phyloP scores from a whole-genome alignment of 2,888 invertebrate genomes.

The Dicyrtoma fusca region DNA sequence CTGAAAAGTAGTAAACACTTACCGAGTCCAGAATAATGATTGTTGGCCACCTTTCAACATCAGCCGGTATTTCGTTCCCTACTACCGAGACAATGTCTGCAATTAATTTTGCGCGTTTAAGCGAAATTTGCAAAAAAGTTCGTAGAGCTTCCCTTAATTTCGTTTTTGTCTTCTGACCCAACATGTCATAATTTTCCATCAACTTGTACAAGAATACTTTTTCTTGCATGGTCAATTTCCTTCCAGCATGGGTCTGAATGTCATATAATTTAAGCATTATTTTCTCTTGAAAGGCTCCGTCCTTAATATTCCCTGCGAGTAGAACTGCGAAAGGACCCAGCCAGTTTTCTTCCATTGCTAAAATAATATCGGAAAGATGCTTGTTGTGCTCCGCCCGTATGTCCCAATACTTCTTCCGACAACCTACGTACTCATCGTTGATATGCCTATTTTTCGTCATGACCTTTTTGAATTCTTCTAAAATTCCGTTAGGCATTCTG shows the following conservation, averaged over 20 bases:
- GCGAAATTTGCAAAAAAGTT: slow-evolving; percentile 36
- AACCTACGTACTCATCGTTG: slow-evolving; percentile 45
- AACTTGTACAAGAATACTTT: slow-evolving; percentile 48
- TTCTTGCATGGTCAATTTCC: slow-evolving; percentile 32
- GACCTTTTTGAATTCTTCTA: slow-evolving; percentile 48
- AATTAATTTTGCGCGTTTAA: slow-evolving; percentile 20
- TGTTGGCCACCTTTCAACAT: slow-evolving; percentile 46
- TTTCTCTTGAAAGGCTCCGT: slow-evolving; percentile 40
- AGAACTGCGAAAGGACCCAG: slow-evolving; percentile 50
- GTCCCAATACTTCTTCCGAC: slow-evolving; percentile 49
- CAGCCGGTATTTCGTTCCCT: slow-evolving; percentile 31
- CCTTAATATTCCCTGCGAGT: slow-evolving; percentile 49
- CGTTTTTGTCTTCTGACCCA: slow-evolving; percentile 21
- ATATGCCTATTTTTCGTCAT: slow-evolving; percentile 46
- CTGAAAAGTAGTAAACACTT: slow-evolving; percentile 1
- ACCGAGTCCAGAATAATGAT: slow-evolving; percentile 52
- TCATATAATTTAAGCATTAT: slow-evolving; percentile 22
- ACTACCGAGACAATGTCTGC: slow-evolving; percentile 36
- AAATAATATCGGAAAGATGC: slow-evolving; percentile 42
- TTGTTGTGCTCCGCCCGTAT: slow-evolving; percentile 48
- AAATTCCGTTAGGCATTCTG: slow-evolving; percentile 40
- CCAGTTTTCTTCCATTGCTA: slow-evolving; percentile 52
- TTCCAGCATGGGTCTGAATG: slow-evolving; percentile 34
- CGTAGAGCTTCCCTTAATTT: slow-evolving; percentile 27
- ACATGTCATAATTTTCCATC: slow-evolving; percentile 48